Evolutionary conservation across 2,888 invertebrate genomes (phyloP), one percentile per base, ranked within the genome.

Genomic region (Tipula lateralis): DNA sequence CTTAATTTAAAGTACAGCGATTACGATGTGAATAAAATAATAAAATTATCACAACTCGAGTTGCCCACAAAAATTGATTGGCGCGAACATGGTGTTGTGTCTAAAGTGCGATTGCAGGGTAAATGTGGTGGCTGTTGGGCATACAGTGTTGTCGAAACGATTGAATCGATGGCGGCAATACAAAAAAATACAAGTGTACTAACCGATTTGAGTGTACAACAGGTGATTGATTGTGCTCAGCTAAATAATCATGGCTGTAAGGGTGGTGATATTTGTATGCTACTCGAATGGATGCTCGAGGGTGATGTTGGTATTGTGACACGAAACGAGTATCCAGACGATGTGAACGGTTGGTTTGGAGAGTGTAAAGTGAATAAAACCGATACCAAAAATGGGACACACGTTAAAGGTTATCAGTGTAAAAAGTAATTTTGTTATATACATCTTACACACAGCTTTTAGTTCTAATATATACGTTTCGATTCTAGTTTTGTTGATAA

Each of bases 111-210:
- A 84, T 93, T 94, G 89, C 96, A 96, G 89, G 93, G 93, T 12
- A 87, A 91, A 9, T 96, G 96, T 89, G 96, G 96, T 0, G 96
- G 96, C 0, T 96, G 96, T 89, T 96, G 96, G 96, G 96, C 96
- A 0, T 96, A 96, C 89, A 95, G 95, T 88, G 93, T 94, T 0
- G 91, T 96, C 0, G 95, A 94, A 87, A 93, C 93, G 34, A 92
- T 94, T 83, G 96, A 96, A 89, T 92, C 95, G 0, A 95, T 96
- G 94, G 90, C 92, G 83, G 95, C 96, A 0, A 92, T 95, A 24
- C 92, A 92, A 87, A 94, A 95, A 88, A 93, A 94, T 0, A 91
- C 95, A 0, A 94, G 94, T 87, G 96, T 96, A 89, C 92, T 95
- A 0, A 94, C 95, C 94, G 90, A 92, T 84, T 95, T 96, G 0